These are phyloP conservation scores for Notamacropus eugenii DNA, from an alignment of 2,797 vertebrate species.

Conservation along the genomic window DNA sequence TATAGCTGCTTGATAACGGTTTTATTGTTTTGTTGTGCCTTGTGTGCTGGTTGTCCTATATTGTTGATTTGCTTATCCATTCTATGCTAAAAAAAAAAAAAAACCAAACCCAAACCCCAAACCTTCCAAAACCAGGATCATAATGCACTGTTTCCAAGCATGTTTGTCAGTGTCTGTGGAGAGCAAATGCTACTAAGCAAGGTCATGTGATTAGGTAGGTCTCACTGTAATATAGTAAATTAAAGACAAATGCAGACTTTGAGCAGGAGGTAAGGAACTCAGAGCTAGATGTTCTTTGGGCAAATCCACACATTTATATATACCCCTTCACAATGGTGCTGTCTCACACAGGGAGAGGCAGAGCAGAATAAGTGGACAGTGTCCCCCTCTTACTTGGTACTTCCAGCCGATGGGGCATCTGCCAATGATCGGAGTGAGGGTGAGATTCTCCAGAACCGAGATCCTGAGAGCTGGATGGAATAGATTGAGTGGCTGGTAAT, in stretches of 20 bases:
- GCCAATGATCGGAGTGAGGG: neutral
- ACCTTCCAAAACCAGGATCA: neutral
- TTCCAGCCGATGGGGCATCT: neutral
- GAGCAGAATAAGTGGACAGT: neutral
- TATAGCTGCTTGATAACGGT: neutral
- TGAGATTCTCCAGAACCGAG: neutral
- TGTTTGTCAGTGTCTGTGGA: neutral
- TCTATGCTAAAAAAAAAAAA: neutral
- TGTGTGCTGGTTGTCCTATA: neutral
- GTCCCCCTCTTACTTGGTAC: neutral
- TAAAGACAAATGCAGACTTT: neutral
- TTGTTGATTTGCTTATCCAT: neutral
- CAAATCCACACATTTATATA: neutral
- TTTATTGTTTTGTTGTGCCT: neutral
- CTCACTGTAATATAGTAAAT: neutral
- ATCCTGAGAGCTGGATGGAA: neutral
- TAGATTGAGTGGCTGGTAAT: neutral
- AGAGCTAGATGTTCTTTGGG: neutral
- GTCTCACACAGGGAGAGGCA: neutral
- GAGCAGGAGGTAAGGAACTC: neutral
- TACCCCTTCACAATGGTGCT: neutral
- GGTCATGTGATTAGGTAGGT: neutral
- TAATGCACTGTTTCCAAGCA: neutral
- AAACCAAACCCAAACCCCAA: neutral
- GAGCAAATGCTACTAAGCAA: neutral